Evolutionary conservation across 2,113 vertebrate species (phyloP).

Genomic region (Ophthalmolycus amberensis): DNA sequence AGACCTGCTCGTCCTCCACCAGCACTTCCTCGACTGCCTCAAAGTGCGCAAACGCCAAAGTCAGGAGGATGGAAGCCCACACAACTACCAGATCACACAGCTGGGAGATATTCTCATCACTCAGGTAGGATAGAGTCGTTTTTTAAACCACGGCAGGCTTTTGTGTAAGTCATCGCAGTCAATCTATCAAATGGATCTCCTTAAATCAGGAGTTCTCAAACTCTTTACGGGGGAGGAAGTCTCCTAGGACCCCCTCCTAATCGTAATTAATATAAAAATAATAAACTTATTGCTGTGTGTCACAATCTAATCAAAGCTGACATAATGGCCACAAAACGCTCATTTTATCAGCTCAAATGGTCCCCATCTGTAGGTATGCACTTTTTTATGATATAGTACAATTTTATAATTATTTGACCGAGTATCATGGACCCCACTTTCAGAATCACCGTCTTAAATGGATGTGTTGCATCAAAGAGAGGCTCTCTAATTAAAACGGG

Average conservation of each 20-base stretch:
- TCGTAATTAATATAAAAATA: not conserved
- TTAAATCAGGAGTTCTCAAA: not conserved
- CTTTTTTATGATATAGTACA: not conserved
- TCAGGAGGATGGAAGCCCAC: constrained; percentile 84
- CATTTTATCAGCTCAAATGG: not conserved
- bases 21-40: constrained; percentile 85
- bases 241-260: not conserved
- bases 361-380: not conserved
- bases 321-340: not conserved
- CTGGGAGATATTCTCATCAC: constrained; percentile 89
- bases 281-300: not conserved
- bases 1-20: constrained; percentile 85
- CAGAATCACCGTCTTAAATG: too few relatives aligned
- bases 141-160: not conserved
- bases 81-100: constrained; percentile 86
- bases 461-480: not conserved
- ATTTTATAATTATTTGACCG: too few relatives aligned
- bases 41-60: constrained; percentile 85
- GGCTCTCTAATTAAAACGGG: not conserved
- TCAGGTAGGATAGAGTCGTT: constrained; percentile 83
- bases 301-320: not conserved
- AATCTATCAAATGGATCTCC: not conserved
- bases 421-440: too few relatives aligned
- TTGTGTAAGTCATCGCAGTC: not conserved
- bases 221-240: not conserved